phyloP scores from a whole-genome alignment of 2,113 vertebrate species.

The Brachyhypopomus gauderio region DNA sequence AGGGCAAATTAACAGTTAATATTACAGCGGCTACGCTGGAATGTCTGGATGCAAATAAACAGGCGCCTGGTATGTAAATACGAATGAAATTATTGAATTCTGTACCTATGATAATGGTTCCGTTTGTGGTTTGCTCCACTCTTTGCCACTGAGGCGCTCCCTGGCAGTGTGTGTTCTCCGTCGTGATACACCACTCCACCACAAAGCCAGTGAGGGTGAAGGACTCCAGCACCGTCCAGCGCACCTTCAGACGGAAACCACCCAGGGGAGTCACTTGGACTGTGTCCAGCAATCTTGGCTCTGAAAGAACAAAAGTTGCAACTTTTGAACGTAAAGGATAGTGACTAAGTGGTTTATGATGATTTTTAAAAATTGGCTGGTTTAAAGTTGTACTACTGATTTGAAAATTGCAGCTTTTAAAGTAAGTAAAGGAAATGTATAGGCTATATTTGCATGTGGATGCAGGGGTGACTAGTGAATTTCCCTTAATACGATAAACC shows the following conservation, averaged over 20 bases:
- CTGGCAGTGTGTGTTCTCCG: neutral
- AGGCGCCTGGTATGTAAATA: too few relatives aligned
- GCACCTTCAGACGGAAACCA: neutral
- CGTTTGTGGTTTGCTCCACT: neutral
- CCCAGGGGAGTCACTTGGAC: neutral
- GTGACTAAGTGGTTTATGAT: too few relatives aligned
- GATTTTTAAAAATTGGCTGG: too few relatives aligned
- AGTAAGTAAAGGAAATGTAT: too few relatives aligned
- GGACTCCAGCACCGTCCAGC: neutral
- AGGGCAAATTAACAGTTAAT: too few relatives aligned
- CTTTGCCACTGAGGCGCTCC: neutral
- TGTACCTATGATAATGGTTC: conserved; percentile 5
- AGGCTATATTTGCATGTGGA: too few relatives aligned
- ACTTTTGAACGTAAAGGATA: neutral
- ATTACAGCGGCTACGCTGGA: too few relatives aligned
- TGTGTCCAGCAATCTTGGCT: neutral
- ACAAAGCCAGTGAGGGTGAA: conserved; percentile 28
- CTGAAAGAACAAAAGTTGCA: neutral
- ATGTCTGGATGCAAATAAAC: neutral
- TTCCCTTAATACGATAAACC: too few relatives aligned
- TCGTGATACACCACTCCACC: conserved; percentile 46
- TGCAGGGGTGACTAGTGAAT: too few relatives aligned
- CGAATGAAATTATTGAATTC: neutral
- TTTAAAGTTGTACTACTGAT: too few relatives aligned
- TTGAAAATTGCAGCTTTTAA: too few relatives aligned